These are phyloP conservation scores for Argyresthia albistria DNA, from an alignment of 2,888 invertebrate species.

Conservation along the genomic window DNA sequence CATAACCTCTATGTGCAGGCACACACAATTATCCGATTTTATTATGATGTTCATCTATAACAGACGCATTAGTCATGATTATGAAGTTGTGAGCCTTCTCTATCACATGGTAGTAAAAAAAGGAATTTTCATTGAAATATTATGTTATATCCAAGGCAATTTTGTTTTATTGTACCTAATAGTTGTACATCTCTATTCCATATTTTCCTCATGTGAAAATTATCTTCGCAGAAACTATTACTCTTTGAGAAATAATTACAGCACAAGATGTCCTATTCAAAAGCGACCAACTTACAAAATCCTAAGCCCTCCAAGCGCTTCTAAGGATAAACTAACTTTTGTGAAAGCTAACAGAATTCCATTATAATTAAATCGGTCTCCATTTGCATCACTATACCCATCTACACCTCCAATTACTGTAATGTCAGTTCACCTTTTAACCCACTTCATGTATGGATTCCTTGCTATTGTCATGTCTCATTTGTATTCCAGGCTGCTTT, in stretches of 20 bases:
- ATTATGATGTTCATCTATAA: background rate
- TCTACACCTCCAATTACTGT: constrained; percentile 43
- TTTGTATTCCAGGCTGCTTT: constrained; percentile 33
- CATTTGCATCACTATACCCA: constrained; percentile 3
- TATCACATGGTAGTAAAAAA: background rate
- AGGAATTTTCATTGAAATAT: background rate
- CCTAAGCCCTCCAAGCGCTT: no score
- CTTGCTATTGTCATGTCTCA: constrained; percentile 54
- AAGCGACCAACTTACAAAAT: no score
- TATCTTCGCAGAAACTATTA: background rate
- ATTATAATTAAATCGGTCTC: background rate
- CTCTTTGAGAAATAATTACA: background rate
- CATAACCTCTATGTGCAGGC: no score
- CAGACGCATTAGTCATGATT: background rate
- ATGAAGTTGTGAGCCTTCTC: background rate
- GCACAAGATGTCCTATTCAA: no score
- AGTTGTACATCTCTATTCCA: no score
- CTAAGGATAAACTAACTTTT: no score
- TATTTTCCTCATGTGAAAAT: background rate
- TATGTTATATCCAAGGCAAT: no score
- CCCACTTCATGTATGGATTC: constrained; percentile 60
- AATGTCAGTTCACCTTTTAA: constrained; percentile 65
- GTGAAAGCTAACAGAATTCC: no score
- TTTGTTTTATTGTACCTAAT: no score
- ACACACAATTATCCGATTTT: no score